These are phyloP conservation scores for Onthophagus taurus DNA, from an alignment of 1,140 invertebrate species.

Conservation along the genomic window DNA sequence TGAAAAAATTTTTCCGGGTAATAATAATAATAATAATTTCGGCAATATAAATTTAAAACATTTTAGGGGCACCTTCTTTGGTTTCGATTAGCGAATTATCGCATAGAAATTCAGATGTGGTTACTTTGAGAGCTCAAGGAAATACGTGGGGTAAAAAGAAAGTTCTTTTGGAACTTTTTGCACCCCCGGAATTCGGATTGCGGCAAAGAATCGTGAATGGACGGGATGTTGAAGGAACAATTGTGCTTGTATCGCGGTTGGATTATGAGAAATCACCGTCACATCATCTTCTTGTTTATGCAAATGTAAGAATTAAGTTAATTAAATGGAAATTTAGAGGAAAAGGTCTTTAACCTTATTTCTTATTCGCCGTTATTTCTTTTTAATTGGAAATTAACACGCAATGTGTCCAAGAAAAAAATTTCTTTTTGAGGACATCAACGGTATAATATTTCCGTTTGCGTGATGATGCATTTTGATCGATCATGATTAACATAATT, in stretches of 20 bases:
- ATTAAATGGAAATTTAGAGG: no score
- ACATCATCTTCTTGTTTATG: constrained; percentile 70
- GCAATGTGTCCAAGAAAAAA: no score
- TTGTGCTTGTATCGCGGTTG: constrained; percentile 61
- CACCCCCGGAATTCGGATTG: constrained; percentile 64
- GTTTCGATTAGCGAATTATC: constrained; percentile 70
- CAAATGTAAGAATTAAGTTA: constrained; percentile 57
- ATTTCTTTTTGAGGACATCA: no score
- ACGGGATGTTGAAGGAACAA: constrained; percentile 63
- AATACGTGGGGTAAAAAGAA: constrained; percentile 66
- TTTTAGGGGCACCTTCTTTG: constrained; percentile 64
- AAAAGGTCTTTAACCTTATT: no score
- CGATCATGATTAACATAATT: no score
- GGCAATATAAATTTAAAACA: no score
- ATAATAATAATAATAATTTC: no score
- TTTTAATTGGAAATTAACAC: no score
- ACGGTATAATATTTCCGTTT: no score
- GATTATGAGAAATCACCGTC: constrained; percentile 81
- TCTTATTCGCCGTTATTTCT: no score
- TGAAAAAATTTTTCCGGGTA: constrained; percentile 76
- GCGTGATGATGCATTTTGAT: no score
- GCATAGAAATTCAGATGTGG: constrained; percentile 65
- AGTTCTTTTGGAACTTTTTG: constrained; percentile 67
- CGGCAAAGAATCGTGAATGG: constrained; percentile 62
- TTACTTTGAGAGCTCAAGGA: constrained; percentile 67